Conservation (phyloP, 2,113 vertebrate species). For the Leucosticte australis region DNA sequence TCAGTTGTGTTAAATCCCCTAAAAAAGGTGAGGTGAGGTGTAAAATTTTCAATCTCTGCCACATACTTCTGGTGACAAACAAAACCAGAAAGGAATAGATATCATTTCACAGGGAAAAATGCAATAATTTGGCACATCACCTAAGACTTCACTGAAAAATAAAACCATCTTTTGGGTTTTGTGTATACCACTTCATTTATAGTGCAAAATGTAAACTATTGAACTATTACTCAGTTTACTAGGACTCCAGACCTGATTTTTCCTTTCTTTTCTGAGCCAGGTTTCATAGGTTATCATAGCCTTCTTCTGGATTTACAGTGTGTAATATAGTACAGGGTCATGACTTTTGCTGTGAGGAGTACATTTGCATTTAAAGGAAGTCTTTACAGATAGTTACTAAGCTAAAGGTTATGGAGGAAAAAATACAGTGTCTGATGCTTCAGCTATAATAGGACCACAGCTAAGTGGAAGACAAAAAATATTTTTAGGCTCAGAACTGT, state of each 20-base stretch:
- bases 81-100: neutral
- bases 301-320: neutral
- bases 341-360: constrained; percentile 5
- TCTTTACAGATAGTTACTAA: constrained; percentile 10
- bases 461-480: constrained; percentile 44
- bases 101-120: neutral
- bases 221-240: neutral
- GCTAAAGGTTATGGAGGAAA: constrained; percentile 25
- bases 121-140: neutral
- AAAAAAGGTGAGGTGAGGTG: neutral
- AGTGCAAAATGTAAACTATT: neutral
- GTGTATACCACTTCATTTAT: neutral
- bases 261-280: neutral
- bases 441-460: constrained; percentile 1
- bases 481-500: constrained; percentile 47
- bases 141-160: neutral
- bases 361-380: constrained; percentile 49
- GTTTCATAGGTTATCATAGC: neutral
- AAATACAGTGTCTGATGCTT: neutral
- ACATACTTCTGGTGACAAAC: neutral
- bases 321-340: neutral
- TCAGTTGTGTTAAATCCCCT: neutral
- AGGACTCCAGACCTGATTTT: neutral
- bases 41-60: neutral
- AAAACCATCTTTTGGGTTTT: neutral